phyloP scores from a whole-genome alignment of 2,797 vertebrate genomes.

The Tauraco hartlaubi region DNA sequence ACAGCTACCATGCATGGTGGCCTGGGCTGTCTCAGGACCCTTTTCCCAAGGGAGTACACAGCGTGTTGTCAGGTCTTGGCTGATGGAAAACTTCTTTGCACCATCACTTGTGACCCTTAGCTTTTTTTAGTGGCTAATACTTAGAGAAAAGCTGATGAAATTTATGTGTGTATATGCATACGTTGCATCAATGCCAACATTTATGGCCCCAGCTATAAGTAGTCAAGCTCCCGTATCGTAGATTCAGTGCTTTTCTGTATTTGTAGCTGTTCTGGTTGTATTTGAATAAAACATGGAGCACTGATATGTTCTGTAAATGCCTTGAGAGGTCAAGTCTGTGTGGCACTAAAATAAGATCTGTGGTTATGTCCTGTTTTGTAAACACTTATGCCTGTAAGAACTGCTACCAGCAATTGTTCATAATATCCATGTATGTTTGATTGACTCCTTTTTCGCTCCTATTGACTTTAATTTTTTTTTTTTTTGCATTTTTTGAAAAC shows the following conservation, averaged over 20 bases:
- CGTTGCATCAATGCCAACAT: background rate
- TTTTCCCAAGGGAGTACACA: fast-evolving
- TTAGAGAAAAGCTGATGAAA: background rate
- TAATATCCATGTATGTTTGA: constrained; percentile 59
- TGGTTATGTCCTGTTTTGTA: constrained; percentile 44
- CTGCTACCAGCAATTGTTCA: constrained; percentile 68
- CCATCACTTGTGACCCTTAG: background rate
- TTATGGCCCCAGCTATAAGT: background rate
- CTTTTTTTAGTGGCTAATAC: background rate
- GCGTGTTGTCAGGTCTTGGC: fast-evolving
- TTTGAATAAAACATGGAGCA: background rate
- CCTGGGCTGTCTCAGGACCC: background rate
- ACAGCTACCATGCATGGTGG: fast-evolving
- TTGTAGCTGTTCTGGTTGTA: background rate
- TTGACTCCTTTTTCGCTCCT: constrained; percentile 62
- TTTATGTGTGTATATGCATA: background rate
- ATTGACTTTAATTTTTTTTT: constrained; percentile 69
- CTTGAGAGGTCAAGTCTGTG: background rate
- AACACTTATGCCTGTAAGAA: constrained; percentile 19
- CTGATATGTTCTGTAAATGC: background rate
- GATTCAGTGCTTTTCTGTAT: background rate
- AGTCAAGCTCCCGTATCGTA: background rate
- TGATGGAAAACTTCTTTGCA: background rate
- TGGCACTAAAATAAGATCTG: background rate
- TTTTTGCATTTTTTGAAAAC: constrained; percentile 64